Conservation (phyloP, 1,140 invertebrate species). For the Probaryconus sp. region DNA sequence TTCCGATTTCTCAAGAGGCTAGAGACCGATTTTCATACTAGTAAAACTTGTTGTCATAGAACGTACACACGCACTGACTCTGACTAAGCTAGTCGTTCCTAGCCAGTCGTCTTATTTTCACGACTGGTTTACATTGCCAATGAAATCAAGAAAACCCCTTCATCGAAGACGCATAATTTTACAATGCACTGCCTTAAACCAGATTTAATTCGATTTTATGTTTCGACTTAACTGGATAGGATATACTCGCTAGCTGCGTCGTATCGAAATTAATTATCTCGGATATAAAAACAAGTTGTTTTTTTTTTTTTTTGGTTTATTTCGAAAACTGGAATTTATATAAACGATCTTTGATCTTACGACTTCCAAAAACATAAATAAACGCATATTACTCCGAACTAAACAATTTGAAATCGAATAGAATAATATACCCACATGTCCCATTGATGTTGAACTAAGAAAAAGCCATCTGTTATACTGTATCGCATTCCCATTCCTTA, state of each 20-base stretch:
- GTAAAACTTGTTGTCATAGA: conserved; percentile 39
- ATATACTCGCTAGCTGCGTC: conserved; percentile 50
- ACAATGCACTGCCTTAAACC: conserved; percentile 59
- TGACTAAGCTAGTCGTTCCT: no score
- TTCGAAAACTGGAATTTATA: no score
- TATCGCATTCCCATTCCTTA: no score
- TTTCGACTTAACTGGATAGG: conserved; percentile 57
- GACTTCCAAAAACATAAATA: no score
- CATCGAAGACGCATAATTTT: conserved; percentile 40
- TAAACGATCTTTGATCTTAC: no score
- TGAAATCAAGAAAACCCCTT: conserved; percentile 13
- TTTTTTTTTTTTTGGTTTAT: no score
- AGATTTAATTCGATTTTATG: conserved; percentile 65
- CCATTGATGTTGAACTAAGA: no score
- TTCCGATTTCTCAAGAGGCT: conserved; percentile 53
- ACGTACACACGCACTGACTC: conserved; percentile 14
- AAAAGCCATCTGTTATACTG: no score
- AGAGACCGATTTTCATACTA: conserved; percentile 57
- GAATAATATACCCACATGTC: no score
- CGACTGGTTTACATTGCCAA: conserved; percentile 16
- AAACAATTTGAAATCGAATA: no score
- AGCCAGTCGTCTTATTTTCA: conserved; percentile 18
- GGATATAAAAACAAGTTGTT: no score
- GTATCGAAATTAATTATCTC: conserved; percentile 36
- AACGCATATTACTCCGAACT: no score